Conservation (phyloP, 1,140 invertebrate species). For the Heliconius himera region DNA sequence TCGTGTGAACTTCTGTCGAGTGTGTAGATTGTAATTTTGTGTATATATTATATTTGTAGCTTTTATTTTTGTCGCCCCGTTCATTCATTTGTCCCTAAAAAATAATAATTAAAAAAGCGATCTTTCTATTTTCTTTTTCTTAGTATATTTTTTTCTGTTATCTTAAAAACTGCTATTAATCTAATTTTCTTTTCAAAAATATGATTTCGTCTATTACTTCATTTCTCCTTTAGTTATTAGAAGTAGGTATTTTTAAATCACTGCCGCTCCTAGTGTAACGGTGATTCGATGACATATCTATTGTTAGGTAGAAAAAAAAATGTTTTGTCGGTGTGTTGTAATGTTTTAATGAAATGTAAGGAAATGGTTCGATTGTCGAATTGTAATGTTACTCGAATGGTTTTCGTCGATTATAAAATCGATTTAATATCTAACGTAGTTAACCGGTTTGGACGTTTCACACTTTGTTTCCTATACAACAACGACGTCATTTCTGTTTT, state of each 20-base stretch:
- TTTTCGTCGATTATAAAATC: constrained; percentile 37
- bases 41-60: constrained; percentile 59
- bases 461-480: constrained; percentile 30
- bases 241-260: constrained; percentile 58
- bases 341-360: constrained; percentile 52
- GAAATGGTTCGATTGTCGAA: constrained; percentile 47
- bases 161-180: no score
- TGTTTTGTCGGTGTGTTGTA: constrained; percentile 64
- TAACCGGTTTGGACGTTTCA: constrained; percentile 13
- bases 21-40: constrained; percentile 66
- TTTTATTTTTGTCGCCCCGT: constrained; percentile 11
- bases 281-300: constrained; percentile 79
- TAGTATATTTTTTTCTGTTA: neutral
- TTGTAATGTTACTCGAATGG: constrained; percentile 37
- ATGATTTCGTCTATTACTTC: neutral
- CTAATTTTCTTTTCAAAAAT: no score
- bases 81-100: neutral
- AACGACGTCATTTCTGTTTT: constrained; percentile 3
- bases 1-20: constrained; percentile 71
- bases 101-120: neutral
- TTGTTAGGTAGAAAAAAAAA: constrained; percentile 76
- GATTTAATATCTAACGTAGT: constrained; percentile 30
- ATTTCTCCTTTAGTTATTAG: constrained; percentile 27
- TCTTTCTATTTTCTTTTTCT: neutral
- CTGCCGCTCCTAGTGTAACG: constrained; percentile 69